A percentile compares a stretch with the other conserved stretches of the same genome.
Conservation (phyloP, 2,113 vertebrate species). For the Eudorcas thomsonii region DNA sequence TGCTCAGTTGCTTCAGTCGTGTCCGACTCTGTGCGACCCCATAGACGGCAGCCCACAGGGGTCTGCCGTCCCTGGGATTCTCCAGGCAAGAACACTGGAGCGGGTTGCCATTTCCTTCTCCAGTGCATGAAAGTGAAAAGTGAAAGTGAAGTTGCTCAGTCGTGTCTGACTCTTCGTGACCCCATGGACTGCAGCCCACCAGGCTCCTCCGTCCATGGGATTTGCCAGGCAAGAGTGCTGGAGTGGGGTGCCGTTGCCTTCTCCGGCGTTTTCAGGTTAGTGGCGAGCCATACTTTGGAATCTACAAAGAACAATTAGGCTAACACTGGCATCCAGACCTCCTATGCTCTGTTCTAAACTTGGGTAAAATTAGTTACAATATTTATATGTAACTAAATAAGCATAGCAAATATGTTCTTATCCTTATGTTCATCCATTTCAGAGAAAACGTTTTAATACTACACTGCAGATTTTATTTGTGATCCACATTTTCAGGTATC, state of each 20-base stretch:
- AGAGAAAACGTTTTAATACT: not conserved
- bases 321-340: not conserved
- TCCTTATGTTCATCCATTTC: not conserved
- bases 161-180: rapidly evolving
- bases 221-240: no score
- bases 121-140: no score
- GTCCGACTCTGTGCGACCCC: not conserved
- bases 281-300: not conserved
- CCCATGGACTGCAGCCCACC: no score
- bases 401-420: not conserved
- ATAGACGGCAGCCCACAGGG: not conserved
- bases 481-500: not conserved
- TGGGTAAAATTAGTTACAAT: not conserved
- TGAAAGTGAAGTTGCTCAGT: no score
- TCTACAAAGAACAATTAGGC: not conserved
- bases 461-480: not conserved
- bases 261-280: not conserved
- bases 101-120: no score
- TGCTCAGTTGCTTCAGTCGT: not conserved
- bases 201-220: no score
- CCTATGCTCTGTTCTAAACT: not conserved
- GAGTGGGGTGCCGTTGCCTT: no score
- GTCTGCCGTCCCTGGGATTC: rapidly evolving
- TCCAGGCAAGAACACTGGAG: no score
- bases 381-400: not conserved